Conservation (phyloP, 2,888 invertebrate genomes). For the Prosapia bicincta region DNA sequence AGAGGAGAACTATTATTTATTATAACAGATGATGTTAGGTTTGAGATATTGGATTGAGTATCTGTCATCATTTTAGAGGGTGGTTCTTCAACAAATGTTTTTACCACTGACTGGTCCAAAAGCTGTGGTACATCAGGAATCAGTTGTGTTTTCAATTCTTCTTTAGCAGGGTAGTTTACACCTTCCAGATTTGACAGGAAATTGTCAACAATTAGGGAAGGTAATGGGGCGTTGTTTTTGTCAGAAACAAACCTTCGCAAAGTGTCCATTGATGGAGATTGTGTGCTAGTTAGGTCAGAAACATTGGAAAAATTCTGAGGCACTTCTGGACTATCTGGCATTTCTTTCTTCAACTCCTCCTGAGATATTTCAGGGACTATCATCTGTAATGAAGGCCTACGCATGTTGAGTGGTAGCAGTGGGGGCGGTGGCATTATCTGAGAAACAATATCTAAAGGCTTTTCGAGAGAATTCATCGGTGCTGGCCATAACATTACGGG, state of each 20-base stretch:
- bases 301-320: conserved; percentile 33
- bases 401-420: conserved; percentile 57
- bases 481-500: conserved; percentile 34
- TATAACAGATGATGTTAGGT: neutral
- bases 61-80: conserved; percentile 12
- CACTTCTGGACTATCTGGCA: conserved; percentile 5
- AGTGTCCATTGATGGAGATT: conserved; percentile 55
- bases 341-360: conserved; percentile 39
- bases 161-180: neutral
- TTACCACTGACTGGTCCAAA: conserved; percentile 11
- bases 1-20: neutral
- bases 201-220: conserved; percentile 22
- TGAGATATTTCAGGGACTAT: conserved; percentile 17
- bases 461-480: conserved; percentile 19
- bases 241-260: conserved; percentile 50
- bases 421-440: conserved; percentile 53
- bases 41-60: neutral
- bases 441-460: neutral
- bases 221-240: conserved; percentile 11
- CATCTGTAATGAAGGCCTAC: conserved; percentile 50
- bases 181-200: conserved; percentile 22
- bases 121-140: conserved; percentile 16
- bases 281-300: conserved; percentile 48
- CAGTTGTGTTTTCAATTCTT: neutral
- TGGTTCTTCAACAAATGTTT: conserved; percentile 11